Percentiles rank a stretch among this genome's conserved stretches.
These are phyloP conservation scores for Tetragnatha versicolor DNA, from an alignment of 1,140 invertebrate species.

Conservation along the genomic window DNA sequence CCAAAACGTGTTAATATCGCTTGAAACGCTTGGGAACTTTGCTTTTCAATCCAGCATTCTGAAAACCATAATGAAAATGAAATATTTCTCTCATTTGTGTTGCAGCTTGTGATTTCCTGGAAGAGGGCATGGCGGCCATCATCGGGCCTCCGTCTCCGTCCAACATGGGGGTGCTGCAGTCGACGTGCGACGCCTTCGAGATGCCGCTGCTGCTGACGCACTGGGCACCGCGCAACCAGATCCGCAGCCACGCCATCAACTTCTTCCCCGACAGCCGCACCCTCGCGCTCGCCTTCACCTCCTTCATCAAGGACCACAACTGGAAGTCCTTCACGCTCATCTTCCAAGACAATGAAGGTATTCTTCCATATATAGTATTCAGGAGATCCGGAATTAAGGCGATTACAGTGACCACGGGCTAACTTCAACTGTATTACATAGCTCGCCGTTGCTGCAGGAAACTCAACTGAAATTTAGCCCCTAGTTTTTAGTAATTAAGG, in stretches of 20 bases:
- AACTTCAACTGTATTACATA: background rate
- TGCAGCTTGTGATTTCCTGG: slow-evolving; percentile 87
- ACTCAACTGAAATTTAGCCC: too few species aligned
- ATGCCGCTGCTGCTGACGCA: slow-evolving; percentile 92
- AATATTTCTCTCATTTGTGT: too few species aligned
- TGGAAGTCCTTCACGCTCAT: slow-evolving; percentile 95
- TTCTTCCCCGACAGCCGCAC: slow-evolving; percentile 90
- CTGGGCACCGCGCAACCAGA: slow-evolving; percentile 68
- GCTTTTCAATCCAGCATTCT: too few species aligned
- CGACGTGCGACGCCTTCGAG: slow-evolving; percentile 94
- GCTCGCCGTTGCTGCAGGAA: too few species aligned
- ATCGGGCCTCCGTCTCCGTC: slow-evolving; percentile 90
- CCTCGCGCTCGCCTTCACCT: slow-evolving; percentile 86
- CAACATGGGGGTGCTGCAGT: slow-evolving; percentile 90
- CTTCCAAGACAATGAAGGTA: slow-evolving; percentile 91
- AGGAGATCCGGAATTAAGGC: too few species aligned
- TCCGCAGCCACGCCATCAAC: slow-evolving; percentile 83
- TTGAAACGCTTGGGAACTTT: too few species aligned
- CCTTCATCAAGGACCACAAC: slow-evolving; percentile 84
- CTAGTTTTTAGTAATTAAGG: too few species aligned
- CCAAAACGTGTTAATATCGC: too few species aligned
- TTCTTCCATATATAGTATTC: too few species aligned
- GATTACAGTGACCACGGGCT: background rate
- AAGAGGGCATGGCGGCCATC: slow-evolving; percentile 87
- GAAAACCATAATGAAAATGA: too few species aligned